Evolutionary conservation across 2,888 invertebrate species (phyloP), one percentile per base, ranked within the genome.

Genomic region (Orthosia gracilis): DNA sequence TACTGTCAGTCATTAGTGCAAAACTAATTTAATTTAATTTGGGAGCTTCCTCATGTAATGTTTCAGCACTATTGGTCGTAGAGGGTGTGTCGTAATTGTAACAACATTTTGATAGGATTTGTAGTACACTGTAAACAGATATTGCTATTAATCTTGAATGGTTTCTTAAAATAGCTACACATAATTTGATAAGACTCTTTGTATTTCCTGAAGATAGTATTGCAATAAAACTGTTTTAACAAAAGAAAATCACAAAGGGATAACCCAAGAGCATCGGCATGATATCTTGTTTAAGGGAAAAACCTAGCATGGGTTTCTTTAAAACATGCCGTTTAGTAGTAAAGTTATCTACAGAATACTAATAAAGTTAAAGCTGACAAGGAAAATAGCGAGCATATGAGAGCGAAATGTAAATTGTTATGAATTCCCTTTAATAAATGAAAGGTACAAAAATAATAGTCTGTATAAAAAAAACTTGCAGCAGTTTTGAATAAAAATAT

Each of bases 341-440:
- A 23, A 50, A n/a, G 45, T 45, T 61, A 50, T 62, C n/a, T 52
- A 45, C n/a, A 68, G 67, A 78, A 79, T 79, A 68, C 18, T 65
- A 73, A 78, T 73, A 68, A 71, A 47, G 23, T 55, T 61, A 68
- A 71, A 47, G 23, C 45, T 61, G 52, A 62, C 21, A 47, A 69
- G 73, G 64, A 65, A 65, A 65, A 73, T 3, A 59, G 21, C 50
- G 50, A 64, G 58, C 26, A 63, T 11, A 61, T 54, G 26, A 61
- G 18, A 61, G 21, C 15, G n/a, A 50, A 55, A 50, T 26, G 21
- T 21, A 3, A 45, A 21, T 50, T 17, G 45, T 45, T 26, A 69
- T 69, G 5, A 61, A 54, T 61, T 26, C 0, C 57, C 23, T 40
- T 49, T 13, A 21, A 21, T 54, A 31, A 49, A n/a, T 17, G 11